A percentile compares a stretch with the other conserved stretches of the same genome.
phyloP scores from a whole-genome alignment of 2,797 vertebrate species.

The Gallinago nigripennis region DNA sequence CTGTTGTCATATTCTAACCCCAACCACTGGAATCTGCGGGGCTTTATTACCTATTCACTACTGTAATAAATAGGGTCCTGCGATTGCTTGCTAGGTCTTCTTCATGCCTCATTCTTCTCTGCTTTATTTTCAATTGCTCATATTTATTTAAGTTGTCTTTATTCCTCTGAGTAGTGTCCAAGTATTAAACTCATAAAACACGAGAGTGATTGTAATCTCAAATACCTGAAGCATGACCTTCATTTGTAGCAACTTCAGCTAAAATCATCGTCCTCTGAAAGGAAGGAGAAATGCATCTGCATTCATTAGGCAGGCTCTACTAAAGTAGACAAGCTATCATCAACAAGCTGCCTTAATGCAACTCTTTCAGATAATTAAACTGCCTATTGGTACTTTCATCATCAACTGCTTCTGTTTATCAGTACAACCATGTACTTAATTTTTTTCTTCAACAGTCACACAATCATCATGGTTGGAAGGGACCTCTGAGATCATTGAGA shows the following conservation, averaged over 20 bases:
- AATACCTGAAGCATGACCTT: slow-evolving; percentile 10
- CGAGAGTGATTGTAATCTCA: not conserved
- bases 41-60: not conserved
- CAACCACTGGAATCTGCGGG: not conserved
- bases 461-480: too few species aligned
- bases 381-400: not conserved
- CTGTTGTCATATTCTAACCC: not conserved
- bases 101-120: not conserved
- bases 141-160: not conserved
- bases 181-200: slow-evolving; percentile 28
- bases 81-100: not conserved
- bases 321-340: not conserved
- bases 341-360: not conserved
- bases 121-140: not conserved
- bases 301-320: not conserved
- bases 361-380: not conserved
- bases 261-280: not conserved
- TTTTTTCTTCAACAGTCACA: not conserved
- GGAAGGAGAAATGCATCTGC: not conserved
- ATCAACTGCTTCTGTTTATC: not conserved
- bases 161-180: not conserved
- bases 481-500: too few species aligned
- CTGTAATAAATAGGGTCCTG: not conserved
- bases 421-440: not conserved
- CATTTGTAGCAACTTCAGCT: not conserved